phyloP scores from a whole-genome alignment of 2,888 invertebrate species.

The Lapara coniferarum region DNA sequence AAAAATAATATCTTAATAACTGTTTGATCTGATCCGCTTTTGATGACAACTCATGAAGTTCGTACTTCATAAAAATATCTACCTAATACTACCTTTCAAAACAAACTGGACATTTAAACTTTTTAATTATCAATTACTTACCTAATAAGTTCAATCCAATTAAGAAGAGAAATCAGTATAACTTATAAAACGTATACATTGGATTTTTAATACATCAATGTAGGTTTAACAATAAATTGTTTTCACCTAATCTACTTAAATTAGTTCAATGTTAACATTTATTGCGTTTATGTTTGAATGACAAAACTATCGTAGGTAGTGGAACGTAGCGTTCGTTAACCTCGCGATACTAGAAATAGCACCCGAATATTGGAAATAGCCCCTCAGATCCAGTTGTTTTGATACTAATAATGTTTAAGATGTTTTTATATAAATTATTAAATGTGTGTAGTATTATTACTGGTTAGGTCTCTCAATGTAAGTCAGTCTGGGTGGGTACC shows the following conservation, averaged over 20 bases:
- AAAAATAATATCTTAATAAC: background rate
- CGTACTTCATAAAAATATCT: background rate
- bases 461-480: no score
- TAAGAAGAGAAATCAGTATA: no score
- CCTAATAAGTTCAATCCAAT: no score
- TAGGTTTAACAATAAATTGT: background rate
- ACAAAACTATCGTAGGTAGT: constrained; percentile 35
- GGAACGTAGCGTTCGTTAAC: constrained; percentile 39
- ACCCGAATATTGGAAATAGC: constrained; percentile 19
- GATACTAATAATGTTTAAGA: background rate
- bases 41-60: background rate
- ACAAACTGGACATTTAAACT: no score
- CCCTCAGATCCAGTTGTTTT: background rate
- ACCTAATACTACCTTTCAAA: no score
- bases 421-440: background rate
- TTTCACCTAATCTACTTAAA: constrained; percentile 17
- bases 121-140: no score
- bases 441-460: background rate
- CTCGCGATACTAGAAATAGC: constrained; percentile 39
- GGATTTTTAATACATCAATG: no score
- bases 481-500: no score
- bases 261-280: constrained; percentile 38
- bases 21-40: background rate
- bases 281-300: constrained; percentile 32
- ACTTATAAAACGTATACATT: no score